Percentiles rank a stretch among this genome's conserved stretches.
phyloP scores from a whole-genome alignment of 64 coral and sea anemone genomes.

The Pocillopora verrucosa region DNA sequence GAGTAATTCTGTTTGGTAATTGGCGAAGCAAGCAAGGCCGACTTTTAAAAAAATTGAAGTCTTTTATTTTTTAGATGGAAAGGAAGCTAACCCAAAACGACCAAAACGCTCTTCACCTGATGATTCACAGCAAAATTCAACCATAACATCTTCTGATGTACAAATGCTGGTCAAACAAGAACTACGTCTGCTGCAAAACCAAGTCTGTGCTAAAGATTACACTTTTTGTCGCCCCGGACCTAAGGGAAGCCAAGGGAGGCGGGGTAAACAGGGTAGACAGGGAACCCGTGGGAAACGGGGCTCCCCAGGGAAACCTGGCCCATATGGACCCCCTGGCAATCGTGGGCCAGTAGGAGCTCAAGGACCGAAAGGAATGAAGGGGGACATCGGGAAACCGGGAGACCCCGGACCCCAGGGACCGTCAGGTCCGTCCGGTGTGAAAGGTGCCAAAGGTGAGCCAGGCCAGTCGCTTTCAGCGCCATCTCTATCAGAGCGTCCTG shows the following conservation, averaged over 20 bases:
- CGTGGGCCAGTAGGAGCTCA: conserved; percentile 30
- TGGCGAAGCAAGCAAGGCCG: too few species aligned
- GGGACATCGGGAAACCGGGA: conserved; percentile 38
- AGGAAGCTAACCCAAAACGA: background rate
- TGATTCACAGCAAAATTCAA: background rate
- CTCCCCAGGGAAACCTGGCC: conserved; percentile 17
- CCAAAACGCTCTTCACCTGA: background rate
- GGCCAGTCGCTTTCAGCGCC: conserved; percentile 51
- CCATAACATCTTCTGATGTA: background rate
- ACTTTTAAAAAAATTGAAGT: background rate
- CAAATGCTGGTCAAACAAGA: conserved; percentile 13
- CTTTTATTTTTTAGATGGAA: background rate
- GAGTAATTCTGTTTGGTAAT: too few species aligned
- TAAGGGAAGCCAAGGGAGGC: conserved; percentile 38
- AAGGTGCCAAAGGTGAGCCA: conserved; percentile 42
- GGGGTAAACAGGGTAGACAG: conserved; percentile 42
- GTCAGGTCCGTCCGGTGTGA: conserved; percentile 23
- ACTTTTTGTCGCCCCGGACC: conserved; percentile 58
- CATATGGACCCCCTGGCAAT: conserved; percentile 51
- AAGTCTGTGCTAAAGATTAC: conserved; percentile 51
- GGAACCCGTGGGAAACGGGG: conserved; percentile 40
- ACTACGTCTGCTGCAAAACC: conserved; percentile 26
- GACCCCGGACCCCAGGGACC: conserved; percentile 39
- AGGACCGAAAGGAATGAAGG: conserved; percentile 27
- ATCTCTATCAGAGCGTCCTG: conserved; percentile 15